Base-by-base conservation (phyloP, 1,140 invertebrate genomes). In the Formica exsecta region DNA sequence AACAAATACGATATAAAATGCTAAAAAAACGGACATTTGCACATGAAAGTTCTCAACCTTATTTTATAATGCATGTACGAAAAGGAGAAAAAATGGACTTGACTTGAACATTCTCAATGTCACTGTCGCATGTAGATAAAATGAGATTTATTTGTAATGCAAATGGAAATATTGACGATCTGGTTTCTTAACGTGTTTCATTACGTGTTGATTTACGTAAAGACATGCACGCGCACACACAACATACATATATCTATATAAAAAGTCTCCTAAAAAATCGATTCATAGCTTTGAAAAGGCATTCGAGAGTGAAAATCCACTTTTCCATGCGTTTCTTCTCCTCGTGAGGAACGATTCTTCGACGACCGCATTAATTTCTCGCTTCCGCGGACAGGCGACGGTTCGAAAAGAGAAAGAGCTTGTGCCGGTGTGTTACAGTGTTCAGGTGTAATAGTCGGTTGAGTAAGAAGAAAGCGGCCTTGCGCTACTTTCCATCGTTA, bases 401-500 rank as follows among this genome's bases (percentile, higher is more conserved):
- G 32, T 85, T 87, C 85, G 89, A 90, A 90, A 84, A 87, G 88
- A 90, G 88, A 90, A 89, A 90, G 88, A 90, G 64, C 76, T 68
- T 32, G 48, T 32, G 48, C 44, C 65, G 74, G 48, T 41, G 80
- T 85, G 80, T 90, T 87, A 87, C 80, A 89, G 71, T 70, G 85
- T 75, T 89, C 89, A 85, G 88, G 41, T 89, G 91, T 93, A 92
- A 92, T 92, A 93, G 90, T 92, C 91, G 89, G 91, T 93, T 92
- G 91, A 92, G 91, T 92, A 93, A 93, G 92, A 93, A 93, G 92
- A 93, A 93, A 93, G 92, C 92, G 92, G 85, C 92, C 92, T 93
- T 93, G 92, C 92, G 91, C 92, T 91, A 93, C 92, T 93, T 93
- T 93, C 92, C 86, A 92, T 92, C 92, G 89, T 93, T 93, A 92